Base-by-base conservation (phyloP, 2,888 invertebrate genomes). In the Hypomecis atomaria region DNA sequence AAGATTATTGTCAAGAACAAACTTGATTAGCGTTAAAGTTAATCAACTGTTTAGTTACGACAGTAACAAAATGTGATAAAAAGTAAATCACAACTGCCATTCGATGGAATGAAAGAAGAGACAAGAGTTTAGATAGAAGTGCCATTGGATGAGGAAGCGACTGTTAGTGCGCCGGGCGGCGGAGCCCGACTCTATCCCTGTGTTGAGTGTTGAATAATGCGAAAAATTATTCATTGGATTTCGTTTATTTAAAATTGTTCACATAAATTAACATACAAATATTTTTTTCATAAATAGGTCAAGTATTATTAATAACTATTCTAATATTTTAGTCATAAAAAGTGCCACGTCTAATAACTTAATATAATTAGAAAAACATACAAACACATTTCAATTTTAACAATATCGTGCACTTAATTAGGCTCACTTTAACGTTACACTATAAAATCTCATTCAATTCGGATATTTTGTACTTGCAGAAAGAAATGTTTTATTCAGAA, bases 361-460 rank as follows among this genome's bases (percentile, higher is more conserved):
- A 89, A 81, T 90, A 92, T 87, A 90, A 87, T 89, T 88, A 89
- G 88, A 84, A 89, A 87, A 89, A 90, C 90, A 90, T 91, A 91
- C 88, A 91, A 91, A 90, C 89, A 90, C 90, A 90, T 83, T 88
- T 88, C 85, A 86, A 86, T 86, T 90, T 85, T 84, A 90, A 92
- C 90, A 91, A 90, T 90, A 73, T 89, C 92, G 91, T 92, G 92
- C 92, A 90, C 90, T 90, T 90, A 90, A 88, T 90, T 89, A 90
- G 87, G 85, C 89, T 90, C 89, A 89, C 86, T 88, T 87, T 88
- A 87, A 88, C 86, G 90, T 91, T 89, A 91, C 88, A 88, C 88
- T 91, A 71, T 86, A 86, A 88, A 90, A 90, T 90, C 86, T 91
- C 91, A 90, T 90, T 92, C 90, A 89, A 87, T 86, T 91, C 85